These are phyloP conservation scores for Empidonax traillii DNA, from an alignment of 2,113 vertebrate species.

Conservation along the genomic window DNA sequence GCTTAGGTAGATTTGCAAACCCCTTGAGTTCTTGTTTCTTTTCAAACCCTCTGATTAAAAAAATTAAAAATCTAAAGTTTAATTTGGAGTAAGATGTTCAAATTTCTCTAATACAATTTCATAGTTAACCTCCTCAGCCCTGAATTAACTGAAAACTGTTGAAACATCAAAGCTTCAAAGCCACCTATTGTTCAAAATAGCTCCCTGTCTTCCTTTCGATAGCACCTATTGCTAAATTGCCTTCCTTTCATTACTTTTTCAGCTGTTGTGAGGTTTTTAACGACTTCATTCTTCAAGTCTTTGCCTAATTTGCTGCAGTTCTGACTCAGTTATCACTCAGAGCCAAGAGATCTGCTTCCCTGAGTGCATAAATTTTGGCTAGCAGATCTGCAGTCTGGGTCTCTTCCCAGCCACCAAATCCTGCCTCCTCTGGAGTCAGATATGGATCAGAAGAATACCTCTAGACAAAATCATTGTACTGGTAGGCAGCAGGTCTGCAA, in stretches of 20 bases:
- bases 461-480: not conserved
- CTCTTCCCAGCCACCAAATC: not conserved
- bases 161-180: slow-evolving; percentile 21
- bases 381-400: not conserved
- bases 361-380: not conserved
- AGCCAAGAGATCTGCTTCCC: not conserved
- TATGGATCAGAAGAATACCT: not conserved
- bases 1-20: not conserved
- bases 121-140: not conserved
- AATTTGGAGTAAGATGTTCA: not conserved
- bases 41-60: not conserved
- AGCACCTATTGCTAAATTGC: slow-evolving; percentile 30
- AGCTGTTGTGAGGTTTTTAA: slow-evolving; percentile 10
- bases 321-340: not conserved
- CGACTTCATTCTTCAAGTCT: slow-evolving; percentile 33
- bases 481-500: not conserved
- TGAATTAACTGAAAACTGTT: slow-evolving; percentile 2
- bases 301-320: slow-evolving; percentile 33
- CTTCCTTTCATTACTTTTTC: slow-evolving; percentile 34
- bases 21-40: not conserved
- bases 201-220: not conserved
- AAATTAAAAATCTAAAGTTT: not conserved
- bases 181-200: slow-evolving; percentile 1
- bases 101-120: not conserved
- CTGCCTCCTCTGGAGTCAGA: not conserved